Evolutionary conservation across 2,888 invertebrate genomes (phyloP).

Genomic region (Ceriagrion tenellum): DNA sequence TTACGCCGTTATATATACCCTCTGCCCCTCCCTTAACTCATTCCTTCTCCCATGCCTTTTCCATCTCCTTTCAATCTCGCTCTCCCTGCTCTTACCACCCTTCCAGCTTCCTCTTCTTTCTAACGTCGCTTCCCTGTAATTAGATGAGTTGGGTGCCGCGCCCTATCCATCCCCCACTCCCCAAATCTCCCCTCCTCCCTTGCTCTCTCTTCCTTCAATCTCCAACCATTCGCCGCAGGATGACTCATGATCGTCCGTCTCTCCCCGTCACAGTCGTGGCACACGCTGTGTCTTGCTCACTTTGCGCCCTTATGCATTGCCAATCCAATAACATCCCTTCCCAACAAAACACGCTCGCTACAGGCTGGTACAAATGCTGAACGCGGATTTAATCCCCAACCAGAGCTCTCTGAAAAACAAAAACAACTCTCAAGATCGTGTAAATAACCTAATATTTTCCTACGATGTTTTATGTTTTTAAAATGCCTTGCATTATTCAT

Average conservation of each 20-base stretch:
- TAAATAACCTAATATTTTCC: no score
- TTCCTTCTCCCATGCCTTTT: not conserved
- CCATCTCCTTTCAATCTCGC: not conserved
- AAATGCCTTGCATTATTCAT: no score
- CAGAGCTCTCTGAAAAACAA: no score
- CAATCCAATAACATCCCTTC: constrained; percentile 46
- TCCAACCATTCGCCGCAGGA: not conserved
- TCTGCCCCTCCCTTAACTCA: not conserved
- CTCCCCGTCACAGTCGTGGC: constrained; percentile 21
- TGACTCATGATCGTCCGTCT: constrained; percentile 19
- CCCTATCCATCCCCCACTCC: not conserved
- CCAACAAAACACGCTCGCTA: not conserved
- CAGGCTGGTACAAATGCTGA: no score
- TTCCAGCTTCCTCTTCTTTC: not conserved
- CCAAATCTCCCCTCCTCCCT: not conserved
- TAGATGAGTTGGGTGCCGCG: constrained; percentile 42
- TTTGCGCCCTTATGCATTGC: constrained; percentile 38
- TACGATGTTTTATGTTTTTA: no score
- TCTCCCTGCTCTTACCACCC: not conserved
- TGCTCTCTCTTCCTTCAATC: not conserved
- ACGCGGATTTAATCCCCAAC: no score
- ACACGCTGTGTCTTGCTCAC: constrained; percentile 55
- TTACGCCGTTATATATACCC: constrained; percentile 27
- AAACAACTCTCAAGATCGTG: no score
- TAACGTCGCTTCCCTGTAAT: not conserved